Percentiles rank a stretch among this genome's conserved stretches.
phyloP scores from a whole-genome alignment of 2,113 vertebrate species.

The Scytalopus superciliaris region DNA sequence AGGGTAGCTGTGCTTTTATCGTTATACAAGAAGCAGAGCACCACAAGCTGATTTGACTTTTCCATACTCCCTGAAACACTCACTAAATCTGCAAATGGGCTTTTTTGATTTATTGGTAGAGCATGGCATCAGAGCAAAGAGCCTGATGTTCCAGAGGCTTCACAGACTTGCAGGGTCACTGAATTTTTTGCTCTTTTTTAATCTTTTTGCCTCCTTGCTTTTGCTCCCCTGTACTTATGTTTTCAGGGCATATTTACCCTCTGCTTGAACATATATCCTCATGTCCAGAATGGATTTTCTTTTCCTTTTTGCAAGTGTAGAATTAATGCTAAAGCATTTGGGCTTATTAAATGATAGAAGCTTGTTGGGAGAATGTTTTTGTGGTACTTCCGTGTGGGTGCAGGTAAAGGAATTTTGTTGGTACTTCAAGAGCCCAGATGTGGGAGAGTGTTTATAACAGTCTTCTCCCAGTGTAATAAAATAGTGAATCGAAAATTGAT shows the following conservation, averaged over 20 bases:
- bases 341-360: background rate
- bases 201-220: background rate
- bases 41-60: background rate
- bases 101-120: constrained; percentile 21
- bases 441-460: background rate
- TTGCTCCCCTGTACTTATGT: background rate
- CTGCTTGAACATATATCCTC: background rate
- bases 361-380: background rate
- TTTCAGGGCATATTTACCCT: background rate
- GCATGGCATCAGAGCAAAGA: background rate
- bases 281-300: background rate
- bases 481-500: background rate
- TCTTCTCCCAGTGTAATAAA: background rate
- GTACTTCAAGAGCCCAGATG: background rate
- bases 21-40: background rate
- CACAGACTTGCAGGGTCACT: background rate
- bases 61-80: background rate
- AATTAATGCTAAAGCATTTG: constrained; percentile 21
- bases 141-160: background rate
- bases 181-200: constrained; percentile 6
- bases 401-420: background rate
- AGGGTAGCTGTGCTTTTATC: background rate
- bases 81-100: background rate
- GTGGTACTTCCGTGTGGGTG: background rate
- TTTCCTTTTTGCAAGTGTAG: background rate